These are phyloP conservation scores for Netelia fuscicornis DNA, from an alignment of 2,888 invertebrate species.

Conservation along the genomic window DNA sequence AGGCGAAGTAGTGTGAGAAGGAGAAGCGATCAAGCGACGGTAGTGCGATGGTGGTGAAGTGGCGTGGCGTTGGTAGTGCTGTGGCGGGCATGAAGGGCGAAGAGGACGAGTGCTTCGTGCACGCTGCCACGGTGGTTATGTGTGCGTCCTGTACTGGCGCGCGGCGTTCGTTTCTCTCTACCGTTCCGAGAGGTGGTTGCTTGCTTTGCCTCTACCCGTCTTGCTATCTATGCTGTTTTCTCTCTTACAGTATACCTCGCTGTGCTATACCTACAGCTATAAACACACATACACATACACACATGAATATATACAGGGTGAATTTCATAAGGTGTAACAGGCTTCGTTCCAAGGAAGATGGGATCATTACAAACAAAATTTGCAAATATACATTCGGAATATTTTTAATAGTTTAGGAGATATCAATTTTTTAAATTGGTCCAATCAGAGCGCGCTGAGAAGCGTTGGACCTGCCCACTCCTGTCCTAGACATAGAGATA, in stretches of 20 bases:
- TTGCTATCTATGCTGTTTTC: not conserved
- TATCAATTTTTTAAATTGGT: no score
- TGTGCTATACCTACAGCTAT: not conserved
- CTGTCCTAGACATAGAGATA: no score
- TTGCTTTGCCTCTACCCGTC: slow-evolving; percentile 10
- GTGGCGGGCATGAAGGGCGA: not conserved
- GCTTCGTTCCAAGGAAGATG: no score
- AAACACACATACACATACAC: not conserved
- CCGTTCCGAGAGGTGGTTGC: slow-evolving; percentile 51
- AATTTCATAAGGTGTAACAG: no score
- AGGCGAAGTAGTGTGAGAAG: slow-evolving; percentile 3
- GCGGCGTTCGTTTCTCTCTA: slow-evolving; percentile 15
- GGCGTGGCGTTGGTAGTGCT: slow-evolving; percentile 36
- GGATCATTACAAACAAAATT: no score
- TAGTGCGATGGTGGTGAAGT: slow-evolving; percentile 20
- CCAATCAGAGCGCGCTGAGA: no score
- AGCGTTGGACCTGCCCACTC: no score
- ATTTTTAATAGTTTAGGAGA: no score
- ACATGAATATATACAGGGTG: not conserved
- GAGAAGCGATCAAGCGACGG: not conserved
- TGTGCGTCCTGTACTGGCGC: slow-evolving; percentile 16
- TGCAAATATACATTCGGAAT: no score
- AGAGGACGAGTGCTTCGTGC: not conserved
- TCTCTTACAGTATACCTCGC: not conserved
- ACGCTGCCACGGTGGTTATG: not conserved